Conservation (phyloP, 2,113 vertebrate species). For the Globicephala melas region DNA sequence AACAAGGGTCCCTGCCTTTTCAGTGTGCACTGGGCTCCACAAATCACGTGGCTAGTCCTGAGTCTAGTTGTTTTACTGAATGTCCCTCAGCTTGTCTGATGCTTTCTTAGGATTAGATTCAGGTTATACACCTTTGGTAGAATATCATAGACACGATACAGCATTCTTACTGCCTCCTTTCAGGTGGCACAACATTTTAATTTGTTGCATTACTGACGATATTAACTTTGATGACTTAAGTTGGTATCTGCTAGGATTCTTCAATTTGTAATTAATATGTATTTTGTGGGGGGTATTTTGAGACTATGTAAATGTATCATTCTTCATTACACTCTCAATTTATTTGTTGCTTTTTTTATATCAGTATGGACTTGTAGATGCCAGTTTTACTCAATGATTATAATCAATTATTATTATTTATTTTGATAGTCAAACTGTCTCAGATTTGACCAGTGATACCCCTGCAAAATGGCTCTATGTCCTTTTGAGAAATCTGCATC, state of each 20-base stretch:
- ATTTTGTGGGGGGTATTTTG: neutral
- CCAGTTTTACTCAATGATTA: neutral
- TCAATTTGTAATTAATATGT: neutral
- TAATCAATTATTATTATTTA: neutral
- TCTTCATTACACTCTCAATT: neutral
- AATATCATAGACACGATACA: neutral
- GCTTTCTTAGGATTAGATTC: neutral
- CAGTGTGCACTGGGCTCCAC: neutral
- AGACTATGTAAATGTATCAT: neutral
- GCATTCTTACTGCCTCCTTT: neutral
- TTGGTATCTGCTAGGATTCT: neutral
- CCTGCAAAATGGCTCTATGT: neutral
- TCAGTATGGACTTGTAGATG: neutral
- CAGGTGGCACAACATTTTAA: neutral
- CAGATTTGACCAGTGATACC: neutral
- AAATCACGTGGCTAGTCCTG: neutral
- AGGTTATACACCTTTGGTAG: neutral
- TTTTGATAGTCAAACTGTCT: neutral
- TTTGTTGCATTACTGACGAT: neutral
- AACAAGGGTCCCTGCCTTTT: neutral
- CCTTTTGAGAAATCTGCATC: neutral
- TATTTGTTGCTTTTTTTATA: neutral
- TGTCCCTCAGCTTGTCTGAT: neutral
- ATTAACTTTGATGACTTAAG: neutral
- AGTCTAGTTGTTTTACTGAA: neutral